Evolutionary conservation across 23 tunicate genomes (phyloP), one percentile per base, ranked within the genome.

Genomic region (Clavelina lepadiformis): DNA sequence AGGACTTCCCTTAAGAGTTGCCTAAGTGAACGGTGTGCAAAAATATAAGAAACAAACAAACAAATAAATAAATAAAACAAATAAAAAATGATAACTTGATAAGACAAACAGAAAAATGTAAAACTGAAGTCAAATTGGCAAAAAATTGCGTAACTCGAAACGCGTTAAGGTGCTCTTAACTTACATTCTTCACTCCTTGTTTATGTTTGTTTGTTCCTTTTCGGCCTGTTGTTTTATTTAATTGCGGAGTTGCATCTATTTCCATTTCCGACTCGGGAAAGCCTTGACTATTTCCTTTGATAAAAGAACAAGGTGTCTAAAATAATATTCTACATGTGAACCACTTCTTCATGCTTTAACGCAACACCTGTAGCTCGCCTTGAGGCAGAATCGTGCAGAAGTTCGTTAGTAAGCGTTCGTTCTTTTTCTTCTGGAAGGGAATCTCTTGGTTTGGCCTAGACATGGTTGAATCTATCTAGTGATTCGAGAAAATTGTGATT

Each of bases 221-320:
- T 7, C 86, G 50, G 11, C 66, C 60, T 18, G 67, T 75, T 33
- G 76, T 59, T 31, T 80, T 80, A 57, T 80, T 80, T 44, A 71
- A 25, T 36, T 32, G 33, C 13, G 95, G 95, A 13, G 95, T 86
- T 3, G 65, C 95, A 50, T 86, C 95, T 28, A 86, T 65, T 36
- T 78, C 95, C 56, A 86, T 64, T 1, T 63, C 62, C 3, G 95
- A 54, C 64, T 86, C 46, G 26, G 95, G 95, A 55, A 86, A 61
- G 67, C 13, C 47, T 29, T 41, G 49, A 41, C 49, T 41, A 15
- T 41, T 41, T 8, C 49, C 49, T 41, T 41, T 41, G 49, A 8
- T 41, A 11, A 41, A 41, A 15, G 11, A 41, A 15, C 15, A 41
- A 41, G 13, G 49, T 41, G 15, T 41, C 15, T 41, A 15, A 41